These are phyloP conservation scores for Leucoma salicis DNA, from an alignment of 2,888 invertebrate species.

Conservation along the genomic window DNA sequence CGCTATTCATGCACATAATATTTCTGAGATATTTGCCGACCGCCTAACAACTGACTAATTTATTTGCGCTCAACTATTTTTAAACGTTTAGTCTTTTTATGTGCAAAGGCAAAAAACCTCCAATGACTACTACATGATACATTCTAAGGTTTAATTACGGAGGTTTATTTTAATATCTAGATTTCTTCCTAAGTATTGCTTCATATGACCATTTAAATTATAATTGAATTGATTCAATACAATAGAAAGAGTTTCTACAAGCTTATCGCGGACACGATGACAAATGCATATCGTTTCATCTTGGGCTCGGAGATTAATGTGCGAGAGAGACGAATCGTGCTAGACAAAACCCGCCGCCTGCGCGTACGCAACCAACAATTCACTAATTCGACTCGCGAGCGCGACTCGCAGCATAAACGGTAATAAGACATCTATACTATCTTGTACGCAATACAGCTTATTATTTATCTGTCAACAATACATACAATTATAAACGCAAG, in stretches of 20 bases:
- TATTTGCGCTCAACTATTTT: conserved; percentile 44
- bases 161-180: not conserved
- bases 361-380: conserved; percentile 62
- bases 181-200: conserved; percentile 22
- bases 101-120: not conserved
- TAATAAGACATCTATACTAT: conserved; percentile 65
- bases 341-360: conserved; percentile 75
- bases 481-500: conserved; percentile 48
- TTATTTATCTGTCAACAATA: conserved; percentile 73
- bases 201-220: conserved; percentile 41
- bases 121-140: not conserved
- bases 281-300: conserved; percentile 81
- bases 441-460: conserved; percentile 72
- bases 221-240: conserved; percentile 75
- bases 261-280: conserved; percentile 77
- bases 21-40: conserved; percentile 75
- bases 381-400: conserved; percentile 61
- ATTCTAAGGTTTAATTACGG: not conserved
- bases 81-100: conserved; percentile 21
- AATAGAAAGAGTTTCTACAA: conserved; percentile 69
- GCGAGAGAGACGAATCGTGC: conserved; percentile 61
- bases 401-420: conserved; percentile 58
- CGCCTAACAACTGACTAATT: conserved; percentile 75
- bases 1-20: conserved; percentile 78
- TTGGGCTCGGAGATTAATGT: conserved; percentile 73